A percentile compares a stretch with the other conserved stretches of the same genome.
phyloP scores from a whole-genome alignment of 2,797 vertebrate genomes.

The Euphonia xanthogaster region DNA sequence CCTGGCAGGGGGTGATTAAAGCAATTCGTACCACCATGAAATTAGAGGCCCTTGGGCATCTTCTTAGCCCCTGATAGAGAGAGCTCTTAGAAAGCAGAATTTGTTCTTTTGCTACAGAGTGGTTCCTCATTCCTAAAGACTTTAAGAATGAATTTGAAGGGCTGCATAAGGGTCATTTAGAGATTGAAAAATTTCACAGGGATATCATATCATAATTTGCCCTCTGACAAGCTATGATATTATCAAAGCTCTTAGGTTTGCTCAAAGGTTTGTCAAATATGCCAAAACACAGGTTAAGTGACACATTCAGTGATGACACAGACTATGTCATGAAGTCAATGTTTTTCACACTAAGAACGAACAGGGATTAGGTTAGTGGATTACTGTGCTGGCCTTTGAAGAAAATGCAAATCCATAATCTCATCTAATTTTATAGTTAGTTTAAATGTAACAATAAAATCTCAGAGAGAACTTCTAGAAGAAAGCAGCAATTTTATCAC shows the following conservation, averaged over 20 bases:
- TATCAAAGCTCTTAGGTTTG: neutral
- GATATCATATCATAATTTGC: neutral
- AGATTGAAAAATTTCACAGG: neutral
- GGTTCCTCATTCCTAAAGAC: neutral
- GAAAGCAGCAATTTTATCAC: neutral
- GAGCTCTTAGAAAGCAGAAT: neutral
- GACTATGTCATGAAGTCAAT: neutral
- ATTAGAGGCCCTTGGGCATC: neutral
- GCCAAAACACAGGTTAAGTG: neutral
- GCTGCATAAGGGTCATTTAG: neutral
- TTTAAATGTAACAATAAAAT: neutral
- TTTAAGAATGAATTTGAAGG: neutral
- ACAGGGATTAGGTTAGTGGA: neutral
- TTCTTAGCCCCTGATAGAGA: neutral
- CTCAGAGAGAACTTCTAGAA: neutral
- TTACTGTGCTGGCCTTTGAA: slow-evolving; percentile 10
- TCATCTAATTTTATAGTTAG: neutral
- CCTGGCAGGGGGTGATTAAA: neutral
- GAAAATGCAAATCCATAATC: slow-evolving; percentile 21
- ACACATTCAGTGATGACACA: neutral
- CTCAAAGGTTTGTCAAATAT: neutral
- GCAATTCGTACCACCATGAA: neutral
- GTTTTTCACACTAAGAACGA: neutral
- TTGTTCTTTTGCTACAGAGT: neutral
- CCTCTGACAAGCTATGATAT: neutral